These are phyloP conservation scores for Dryococelus australis DNA, from an alignment of 2,888 invertebrate genomes.

Conservation along the genomic window DNA sequence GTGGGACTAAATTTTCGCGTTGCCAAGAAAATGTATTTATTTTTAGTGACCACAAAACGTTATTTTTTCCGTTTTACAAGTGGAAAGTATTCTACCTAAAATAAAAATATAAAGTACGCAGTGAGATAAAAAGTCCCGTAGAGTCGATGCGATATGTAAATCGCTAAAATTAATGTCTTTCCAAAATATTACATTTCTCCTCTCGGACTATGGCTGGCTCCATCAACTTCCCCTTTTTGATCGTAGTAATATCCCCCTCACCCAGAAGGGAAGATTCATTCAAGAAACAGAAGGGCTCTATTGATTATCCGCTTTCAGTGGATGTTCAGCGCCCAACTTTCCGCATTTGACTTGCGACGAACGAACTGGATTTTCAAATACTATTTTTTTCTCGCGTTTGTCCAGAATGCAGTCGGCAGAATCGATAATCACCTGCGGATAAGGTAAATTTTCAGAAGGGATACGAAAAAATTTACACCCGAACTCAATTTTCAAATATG, in stretches of 20 bases:
- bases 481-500: no score
- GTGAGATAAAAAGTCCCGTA: neutral
- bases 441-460: no score
- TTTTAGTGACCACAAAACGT: neutral
- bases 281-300: neutral
- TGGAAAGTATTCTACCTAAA: neutral
- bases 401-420: no score
- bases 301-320: neutral
- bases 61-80: neutral
- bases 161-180: neutral
- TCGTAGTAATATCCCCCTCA: neutral
- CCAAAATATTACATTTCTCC: neutral
- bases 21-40: neutral
- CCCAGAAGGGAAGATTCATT: neutral
- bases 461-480: no score
- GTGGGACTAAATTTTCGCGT: constrained; percentile 12
- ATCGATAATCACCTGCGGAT: no score
- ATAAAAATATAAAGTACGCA: neutral
- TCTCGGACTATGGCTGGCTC: neutral
- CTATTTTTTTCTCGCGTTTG: no score
- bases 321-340: neutral
- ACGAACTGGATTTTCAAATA: neutral
- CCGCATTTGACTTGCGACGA: neutral
- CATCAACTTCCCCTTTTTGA: neutral
- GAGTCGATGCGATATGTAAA: neutral